These are phyloP conservation scores for Anhinga anhinga DNA, from an alignment of 2,113 vertebrate species.

Conservation along the genomic window DNA sequence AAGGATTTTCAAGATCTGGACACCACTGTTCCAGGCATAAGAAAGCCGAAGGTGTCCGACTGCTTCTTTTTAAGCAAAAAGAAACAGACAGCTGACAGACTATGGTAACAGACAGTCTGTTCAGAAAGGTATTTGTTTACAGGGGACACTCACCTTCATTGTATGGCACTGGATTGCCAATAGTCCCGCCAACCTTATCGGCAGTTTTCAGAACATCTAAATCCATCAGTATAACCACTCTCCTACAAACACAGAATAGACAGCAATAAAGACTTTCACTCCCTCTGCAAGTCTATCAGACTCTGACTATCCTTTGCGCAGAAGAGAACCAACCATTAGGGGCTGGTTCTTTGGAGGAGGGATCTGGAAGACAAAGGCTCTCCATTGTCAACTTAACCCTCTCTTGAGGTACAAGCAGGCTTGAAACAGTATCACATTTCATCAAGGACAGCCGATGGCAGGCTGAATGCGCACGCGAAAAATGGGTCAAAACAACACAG, in stretches of 20 bases:
- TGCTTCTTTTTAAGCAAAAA: background rate
- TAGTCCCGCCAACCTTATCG: constrained; percentile 77
- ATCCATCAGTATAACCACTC: constrained; percentile 92
- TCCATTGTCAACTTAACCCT: background rate
- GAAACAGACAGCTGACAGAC: background rate
- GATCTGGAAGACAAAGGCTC: background rate
- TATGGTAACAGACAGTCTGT: background rate
- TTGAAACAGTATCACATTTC: background rate
- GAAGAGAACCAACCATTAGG: background rate
- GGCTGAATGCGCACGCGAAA: background rate
- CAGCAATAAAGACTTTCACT: background rate
- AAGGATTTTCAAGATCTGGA: background rate
- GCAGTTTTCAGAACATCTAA: constrained; percentile 85
- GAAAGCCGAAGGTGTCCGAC: background rate
- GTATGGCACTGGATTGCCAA: constrained; percentile 89
- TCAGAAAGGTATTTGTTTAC: background rate
- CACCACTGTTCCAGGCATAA: background rate
- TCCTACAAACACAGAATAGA: constrained; percentile 72
- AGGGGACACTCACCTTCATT: constrained; percentile 81
- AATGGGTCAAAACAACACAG: background rate
- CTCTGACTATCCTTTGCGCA: background rate
- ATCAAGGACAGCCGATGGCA: background rate
- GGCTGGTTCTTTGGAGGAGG: background rate
- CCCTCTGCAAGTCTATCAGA: background rate
- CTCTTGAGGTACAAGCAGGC: background rate